These are phyloP conservation scores for Calliopsis andreniformis DNA, from an alignment of 1,140 invertebrate species.

Conservation along the genomic window DNA sequence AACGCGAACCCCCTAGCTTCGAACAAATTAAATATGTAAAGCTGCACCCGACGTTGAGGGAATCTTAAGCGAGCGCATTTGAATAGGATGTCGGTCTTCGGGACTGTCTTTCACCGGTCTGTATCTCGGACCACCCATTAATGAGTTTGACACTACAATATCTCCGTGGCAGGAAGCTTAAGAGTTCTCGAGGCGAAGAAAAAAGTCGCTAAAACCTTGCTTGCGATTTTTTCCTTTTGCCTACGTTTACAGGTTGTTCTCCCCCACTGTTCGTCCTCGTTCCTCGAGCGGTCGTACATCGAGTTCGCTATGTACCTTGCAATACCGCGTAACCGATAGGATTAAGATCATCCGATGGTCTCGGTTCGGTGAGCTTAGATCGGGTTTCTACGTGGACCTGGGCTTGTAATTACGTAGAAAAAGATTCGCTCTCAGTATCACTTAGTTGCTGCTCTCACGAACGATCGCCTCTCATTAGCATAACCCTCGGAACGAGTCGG, in stretches of 20 bases:
- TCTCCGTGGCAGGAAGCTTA: no score
- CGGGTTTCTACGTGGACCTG: constrained; percentile 19
- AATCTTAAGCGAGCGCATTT: no score
- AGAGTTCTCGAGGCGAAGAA: no score
- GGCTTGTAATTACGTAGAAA: constrained; percentile 44
- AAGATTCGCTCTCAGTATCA: constrained; percentile 44
- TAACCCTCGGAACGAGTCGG: constrained; percentile 25
- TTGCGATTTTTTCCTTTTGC: not conserved
- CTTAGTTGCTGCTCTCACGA: constrained; percentile 39
- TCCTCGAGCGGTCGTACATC: not conserved
- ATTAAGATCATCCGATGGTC: constrained; percentile 53
- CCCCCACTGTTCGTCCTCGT: not conserved
- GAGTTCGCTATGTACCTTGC: constrained; percentile 18
- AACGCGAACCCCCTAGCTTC: no score
- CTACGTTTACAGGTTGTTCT: not conserved
- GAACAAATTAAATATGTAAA: no score
- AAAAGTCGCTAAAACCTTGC: no score
- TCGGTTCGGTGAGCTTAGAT: constrained; percentile 37
- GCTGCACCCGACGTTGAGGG: no score
- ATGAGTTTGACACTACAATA: no score
- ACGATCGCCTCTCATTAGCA: constrained; percentile 49
- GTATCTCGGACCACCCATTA: no score
- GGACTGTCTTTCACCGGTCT: no score
- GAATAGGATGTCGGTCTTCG: no score
- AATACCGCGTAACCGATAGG: constrained; percentile 50